Conservation (phyloP, 2,888 invertebrate species). For the Caenorhabditis auriculariae region DNA sequence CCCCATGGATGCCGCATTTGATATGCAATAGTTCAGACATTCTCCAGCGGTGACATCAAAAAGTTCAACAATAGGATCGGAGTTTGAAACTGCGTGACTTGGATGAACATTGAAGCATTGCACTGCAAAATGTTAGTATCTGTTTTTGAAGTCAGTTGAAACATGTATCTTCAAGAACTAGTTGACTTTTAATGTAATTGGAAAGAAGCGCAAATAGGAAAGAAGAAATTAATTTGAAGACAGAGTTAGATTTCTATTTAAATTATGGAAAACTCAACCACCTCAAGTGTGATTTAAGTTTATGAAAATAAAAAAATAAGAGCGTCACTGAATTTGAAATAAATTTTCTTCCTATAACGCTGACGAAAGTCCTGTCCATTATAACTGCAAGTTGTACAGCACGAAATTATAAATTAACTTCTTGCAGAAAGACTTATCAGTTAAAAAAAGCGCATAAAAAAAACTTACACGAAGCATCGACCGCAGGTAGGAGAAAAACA, state of each 20-base stretch:
- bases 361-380: no score
- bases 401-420: neutral
- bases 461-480: slow-evolving; percentile 24
- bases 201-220: no score
- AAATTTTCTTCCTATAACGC: no score
- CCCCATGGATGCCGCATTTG: slow-evolving; percentile 40
- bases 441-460: neutral
- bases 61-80: slow-evolving; percentile 50
- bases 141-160: slow-evolving; percentile 1
- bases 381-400: neutral
- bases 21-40: slow-evolving; percentile 53
- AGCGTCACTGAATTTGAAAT: no score
- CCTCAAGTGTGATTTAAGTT: no score
- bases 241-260: no score
- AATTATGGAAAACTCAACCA: no score
- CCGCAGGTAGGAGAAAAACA: no score
- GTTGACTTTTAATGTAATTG: no score
- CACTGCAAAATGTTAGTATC: slow-evolving; percentile 10
- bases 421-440: neutral
- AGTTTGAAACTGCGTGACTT: slow-evolving; percentile 42
- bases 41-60: slow-evolving; percentile 49
- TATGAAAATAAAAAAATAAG: no score
- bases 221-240: no score
- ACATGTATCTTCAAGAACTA: no score
- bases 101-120: slow-evolving; percentile 35